These are phyloP conservation scores for Pachypanchax playfairii DNA, from an alignment of 2,113 vertebrate genomes.

Conservation along the genomic window DNA sequence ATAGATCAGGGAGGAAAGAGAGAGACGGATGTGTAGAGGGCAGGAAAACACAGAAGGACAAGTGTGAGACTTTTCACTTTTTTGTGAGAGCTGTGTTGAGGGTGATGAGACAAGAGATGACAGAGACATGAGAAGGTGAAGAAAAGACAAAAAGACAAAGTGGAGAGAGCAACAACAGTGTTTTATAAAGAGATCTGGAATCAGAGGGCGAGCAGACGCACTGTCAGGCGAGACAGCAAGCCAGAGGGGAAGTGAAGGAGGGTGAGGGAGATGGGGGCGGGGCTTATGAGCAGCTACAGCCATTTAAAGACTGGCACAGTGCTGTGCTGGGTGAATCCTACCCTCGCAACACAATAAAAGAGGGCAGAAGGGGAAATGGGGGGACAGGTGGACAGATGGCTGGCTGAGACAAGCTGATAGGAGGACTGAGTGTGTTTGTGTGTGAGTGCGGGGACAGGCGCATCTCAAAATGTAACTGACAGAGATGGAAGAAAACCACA, in stretches of 20 bases:
- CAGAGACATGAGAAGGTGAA: constrained; percentile 40
- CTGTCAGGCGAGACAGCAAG: constrained; percentile 46
- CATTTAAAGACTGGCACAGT: constrained; percentile 64
- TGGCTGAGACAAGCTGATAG: constrained; percentile 71
- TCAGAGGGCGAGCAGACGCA: constrained; percentile 40
- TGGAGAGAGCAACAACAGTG: constrained; percentile 9
- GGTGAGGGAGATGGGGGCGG: constrained; percentile 44
- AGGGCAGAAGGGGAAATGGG: constrained; percentile 23
- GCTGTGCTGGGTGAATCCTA: constrained; percentile 78
- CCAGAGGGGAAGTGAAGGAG: constrained; percentile 44
- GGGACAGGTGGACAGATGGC: constrained; percentile 80
- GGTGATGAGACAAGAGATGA: constrained; percentile 21
- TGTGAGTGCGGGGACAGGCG: background rate
- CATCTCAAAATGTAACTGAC: constrained; percentile 30
- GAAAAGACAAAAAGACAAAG: constrained; percentile 26
- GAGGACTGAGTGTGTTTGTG: constrained; percentile 34
- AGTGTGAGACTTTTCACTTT: constrained; percentile 57
- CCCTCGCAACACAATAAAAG: constrained; percentile 78
- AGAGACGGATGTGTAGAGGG: constrained; percentile 23
- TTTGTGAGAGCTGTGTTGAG: constrained; percentile 19
- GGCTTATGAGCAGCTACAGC: constrained; percentile 56
- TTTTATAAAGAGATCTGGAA: constrained; percentile 45
- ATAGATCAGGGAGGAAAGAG: constrained; percentile 8
- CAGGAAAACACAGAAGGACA: constrained; percentile 35
- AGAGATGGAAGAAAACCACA: constrained; percentile 32